Evolutionary conservation across 2,797 vertebrate species (phyloP).

Genomic region (Myiothlypis coronata): DNA sequence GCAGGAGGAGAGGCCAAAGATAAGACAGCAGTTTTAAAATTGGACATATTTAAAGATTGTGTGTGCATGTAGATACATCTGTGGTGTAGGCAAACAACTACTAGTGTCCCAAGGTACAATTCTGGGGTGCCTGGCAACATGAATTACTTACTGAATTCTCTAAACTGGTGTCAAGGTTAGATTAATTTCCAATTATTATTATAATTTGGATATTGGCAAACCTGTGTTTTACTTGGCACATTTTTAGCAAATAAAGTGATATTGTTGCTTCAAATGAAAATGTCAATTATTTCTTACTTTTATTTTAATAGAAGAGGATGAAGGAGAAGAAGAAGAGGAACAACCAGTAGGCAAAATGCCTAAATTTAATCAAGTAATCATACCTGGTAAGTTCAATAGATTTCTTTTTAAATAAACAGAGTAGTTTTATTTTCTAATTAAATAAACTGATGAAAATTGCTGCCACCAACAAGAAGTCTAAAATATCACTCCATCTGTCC

Average conservation of each 20-base stretch:
- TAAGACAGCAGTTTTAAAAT: background rate
- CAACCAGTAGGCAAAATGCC: slow-evolving; percentile 64
- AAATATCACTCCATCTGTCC: slow-evolving; percentile 25
- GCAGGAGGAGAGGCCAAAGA: background rate
- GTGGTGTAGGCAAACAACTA: background rate
- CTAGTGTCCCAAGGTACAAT: background rate
- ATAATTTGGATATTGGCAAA: background rate
- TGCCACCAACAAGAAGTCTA: background rate
- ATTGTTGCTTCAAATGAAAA: background rate
- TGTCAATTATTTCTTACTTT: background rate
- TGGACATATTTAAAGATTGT: background rate
- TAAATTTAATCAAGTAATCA: slow-evolving; percentile 70
- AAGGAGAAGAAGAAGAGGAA: slow-evolving; percentile 76
- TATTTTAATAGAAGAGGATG: slow-evolving; percentile 76
- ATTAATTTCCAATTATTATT: background rate
- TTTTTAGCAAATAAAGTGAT: background rate
- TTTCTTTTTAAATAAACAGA: background rate
- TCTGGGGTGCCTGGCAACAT: background rate
- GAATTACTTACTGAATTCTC: background rate
- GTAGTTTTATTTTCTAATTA: background rate
- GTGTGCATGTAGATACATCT: background rate
- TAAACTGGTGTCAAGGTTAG: background rate
- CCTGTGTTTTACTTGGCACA: background rate
- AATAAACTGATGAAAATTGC: background rate
- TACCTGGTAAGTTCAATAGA: slow-evolving; percentile 79